Evolutionary conservation across 1,140 invertebrate genomes (phyloP).

Genomic region (Atta colombica): DNA sequence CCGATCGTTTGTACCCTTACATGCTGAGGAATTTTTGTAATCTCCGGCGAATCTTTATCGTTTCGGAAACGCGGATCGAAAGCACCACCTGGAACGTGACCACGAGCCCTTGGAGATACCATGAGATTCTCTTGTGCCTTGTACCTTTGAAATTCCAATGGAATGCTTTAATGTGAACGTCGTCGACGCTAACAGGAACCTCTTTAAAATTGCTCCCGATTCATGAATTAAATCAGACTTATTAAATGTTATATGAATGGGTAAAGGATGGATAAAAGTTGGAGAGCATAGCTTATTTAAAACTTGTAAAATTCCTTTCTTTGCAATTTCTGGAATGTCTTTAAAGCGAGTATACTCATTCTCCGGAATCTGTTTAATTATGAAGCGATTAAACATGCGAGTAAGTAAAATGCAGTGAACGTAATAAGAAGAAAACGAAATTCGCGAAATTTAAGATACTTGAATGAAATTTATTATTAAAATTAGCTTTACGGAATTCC

Average conservation of each 20-base stretch:
- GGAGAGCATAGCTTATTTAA: constrained; percentile 52
- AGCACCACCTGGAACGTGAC: constrained; percentile 54
- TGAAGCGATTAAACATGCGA: constrained; percentile 53
- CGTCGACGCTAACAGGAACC: constrained; percentile 42
- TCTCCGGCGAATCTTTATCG: constrained; percentile 63
- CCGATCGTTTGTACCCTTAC: constrained; percentile 32
- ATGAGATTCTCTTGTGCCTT: constrained; percentile 11
- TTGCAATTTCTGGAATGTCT: constrained; percentile 48
- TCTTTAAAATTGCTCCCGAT: constrained; percentile 43
- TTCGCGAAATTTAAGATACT: constrained; percentile 17
- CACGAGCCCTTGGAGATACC: constrained; percentile 21
- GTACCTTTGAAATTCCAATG: constrained; percentile 46
- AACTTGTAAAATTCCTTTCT: constrained; percentile 55
- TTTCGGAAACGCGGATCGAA: constrained; percentile 50
- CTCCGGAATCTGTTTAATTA: constrained; percentile 61
- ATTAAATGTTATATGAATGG: constrained; percentile 54
- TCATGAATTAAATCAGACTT: constrained; percentile 61
- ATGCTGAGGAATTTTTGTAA: constrained; percentile 60
- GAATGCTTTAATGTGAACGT: constrained; percentile 41
- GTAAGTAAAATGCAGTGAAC: constrained; percentile 43
- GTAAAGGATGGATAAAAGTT: constrained; percentile 31
- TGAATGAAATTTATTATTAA: constrained; percentile 41
- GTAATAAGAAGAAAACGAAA: constrained; percentile 32
- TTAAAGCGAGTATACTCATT: constrained; percentile 44
- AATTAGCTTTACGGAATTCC: constrained; percentile 1